Evolutionary conservation across 2,113 vertebrate genomes (phyloP).

Genomic region (Daphoenositta chrysoptera): DNA sequence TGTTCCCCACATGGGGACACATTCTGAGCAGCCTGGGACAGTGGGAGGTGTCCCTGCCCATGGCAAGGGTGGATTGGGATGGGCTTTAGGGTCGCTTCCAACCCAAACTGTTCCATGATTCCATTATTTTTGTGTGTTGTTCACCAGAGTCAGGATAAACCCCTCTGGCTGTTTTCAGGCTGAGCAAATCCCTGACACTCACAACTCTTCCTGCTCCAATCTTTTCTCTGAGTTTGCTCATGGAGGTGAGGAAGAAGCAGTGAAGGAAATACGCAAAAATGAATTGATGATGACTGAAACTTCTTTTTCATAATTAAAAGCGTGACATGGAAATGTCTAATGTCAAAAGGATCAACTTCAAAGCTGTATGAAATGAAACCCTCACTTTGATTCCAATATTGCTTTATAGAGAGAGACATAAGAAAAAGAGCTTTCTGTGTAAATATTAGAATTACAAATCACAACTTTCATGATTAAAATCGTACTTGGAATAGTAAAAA

Average conservation of each 20-base stretch:
- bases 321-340: not conserved
- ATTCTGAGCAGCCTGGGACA: rapidly evolving
- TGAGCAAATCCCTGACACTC: rapidly evolving
- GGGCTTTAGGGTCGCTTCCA: not conserved
- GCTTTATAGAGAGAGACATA: not conserved
- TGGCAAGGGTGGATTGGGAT: rapidly evolving
- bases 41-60: not conserved
- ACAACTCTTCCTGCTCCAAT: rapidly evolving
- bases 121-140: rapidly evolving
- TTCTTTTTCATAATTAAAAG: conserved; percentile 19
- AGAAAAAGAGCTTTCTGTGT: conserved; percentile 29
- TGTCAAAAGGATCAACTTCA: conserved; percentile 61
- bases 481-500: not conserved
- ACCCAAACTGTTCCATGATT: rapidly evolving
- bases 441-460: conserved; percentile 62
- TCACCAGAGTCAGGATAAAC: not conserved
- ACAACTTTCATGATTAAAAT: conserved; percentile 43
- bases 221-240: not conserved
- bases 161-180: rapidly evolving
- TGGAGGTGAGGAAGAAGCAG: not conserved
- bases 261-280: not conserved
- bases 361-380: conserved; percentile 44
- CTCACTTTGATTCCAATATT: conserved; percentile 34
- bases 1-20: rapidly evolving
- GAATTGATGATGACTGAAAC: not conserved